A percentile compares a stretch with the other conserved stretches of the same genome.
Conservation (phyloP, 2,888 invertebrate genomes). For the Nipponacmea schrenckii region DNA sequence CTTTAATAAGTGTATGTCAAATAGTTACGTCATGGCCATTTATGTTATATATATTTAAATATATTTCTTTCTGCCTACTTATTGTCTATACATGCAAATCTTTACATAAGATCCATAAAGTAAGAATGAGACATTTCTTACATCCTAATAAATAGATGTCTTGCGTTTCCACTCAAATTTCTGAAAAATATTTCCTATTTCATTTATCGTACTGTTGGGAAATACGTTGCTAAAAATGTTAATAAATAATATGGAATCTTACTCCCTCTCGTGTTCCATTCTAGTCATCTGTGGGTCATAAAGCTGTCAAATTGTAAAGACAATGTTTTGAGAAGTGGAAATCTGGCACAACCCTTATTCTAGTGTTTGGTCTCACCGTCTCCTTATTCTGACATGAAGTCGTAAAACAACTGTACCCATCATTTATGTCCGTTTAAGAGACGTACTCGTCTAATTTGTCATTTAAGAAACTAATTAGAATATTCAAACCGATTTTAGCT, state of each 20-base stretch:
- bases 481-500: too few relatives aligned
- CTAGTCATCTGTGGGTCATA: background rate
- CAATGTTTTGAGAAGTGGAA: background rate
- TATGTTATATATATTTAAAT: too few relatives aligned
- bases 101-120: too few relatives aligned
- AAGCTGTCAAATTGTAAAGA: constrained; percentile 4
- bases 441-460: too few relatives aligned
- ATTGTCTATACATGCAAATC: too few relatives aligned
- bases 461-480: too few relatives aligned
- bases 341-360: background rate
- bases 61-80: too few relatives aligned
- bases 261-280: constrained; percentile 6
- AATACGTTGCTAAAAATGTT: background rate
- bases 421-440: too few relatives aligned
- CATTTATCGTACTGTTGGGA: background rate
- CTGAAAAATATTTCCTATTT: background rate
- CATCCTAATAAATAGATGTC: too few relatives aligned
- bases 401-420: background rate
- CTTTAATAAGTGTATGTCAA: too few relatives aligned
- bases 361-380: background rate
- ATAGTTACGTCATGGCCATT: too few relatives aligned
- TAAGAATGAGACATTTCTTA: too few relatives aligned
- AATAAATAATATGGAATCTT: background rate
- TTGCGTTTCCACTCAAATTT: background rate
- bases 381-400: background rate